These are phyloP conservation scores for Nothoprocta perdicaria DNA, from an alignment of 2,113 vertebrate genomes.

Conservation along the genomic window DNA sequence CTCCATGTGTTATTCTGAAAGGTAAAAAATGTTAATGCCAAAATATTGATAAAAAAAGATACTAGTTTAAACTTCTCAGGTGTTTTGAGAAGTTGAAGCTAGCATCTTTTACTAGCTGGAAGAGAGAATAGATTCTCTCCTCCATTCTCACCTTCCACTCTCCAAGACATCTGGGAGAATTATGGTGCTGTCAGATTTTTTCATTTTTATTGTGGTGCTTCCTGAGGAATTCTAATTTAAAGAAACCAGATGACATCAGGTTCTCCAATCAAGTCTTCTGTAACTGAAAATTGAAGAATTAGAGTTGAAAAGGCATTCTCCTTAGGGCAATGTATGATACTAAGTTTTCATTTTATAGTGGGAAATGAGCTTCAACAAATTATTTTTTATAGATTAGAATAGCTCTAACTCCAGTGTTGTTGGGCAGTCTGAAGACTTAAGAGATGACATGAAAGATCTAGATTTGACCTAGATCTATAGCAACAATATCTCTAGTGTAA, in stretches of 20 bases:
- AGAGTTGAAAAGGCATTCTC: neutral
- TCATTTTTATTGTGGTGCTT: neutral
- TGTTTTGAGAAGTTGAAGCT: neutral
- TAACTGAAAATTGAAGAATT: neutral
- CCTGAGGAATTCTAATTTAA: neutral
- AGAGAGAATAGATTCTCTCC: neutral
- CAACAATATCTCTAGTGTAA: neutral
- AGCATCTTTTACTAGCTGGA: no score
- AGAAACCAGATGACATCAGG: neutral
- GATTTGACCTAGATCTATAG: neutral
- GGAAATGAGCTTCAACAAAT: neutral
- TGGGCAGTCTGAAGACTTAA: neutral
- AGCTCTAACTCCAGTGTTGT: neutral
- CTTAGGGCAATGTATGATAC: neutral
- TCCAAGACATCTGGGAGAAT: neutral
- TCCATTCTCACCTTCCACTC: neutral
- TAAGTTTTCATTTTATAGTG: neutral
- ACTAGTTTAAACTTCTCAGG: neutral
- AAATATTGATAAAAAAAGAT: neutral
- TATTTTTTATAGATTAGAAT: neutral
- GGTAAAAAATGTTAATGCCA: neutral
- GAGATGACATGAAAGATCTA: neutral
- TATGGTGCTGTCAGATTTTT: neutral
- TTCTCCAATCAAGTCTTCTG: neutral
- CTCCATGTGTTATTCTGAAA: neutral